Conservation (phyloP, 2,113 vertebrate genomes). For the Platycercus adscitus region DNA sequence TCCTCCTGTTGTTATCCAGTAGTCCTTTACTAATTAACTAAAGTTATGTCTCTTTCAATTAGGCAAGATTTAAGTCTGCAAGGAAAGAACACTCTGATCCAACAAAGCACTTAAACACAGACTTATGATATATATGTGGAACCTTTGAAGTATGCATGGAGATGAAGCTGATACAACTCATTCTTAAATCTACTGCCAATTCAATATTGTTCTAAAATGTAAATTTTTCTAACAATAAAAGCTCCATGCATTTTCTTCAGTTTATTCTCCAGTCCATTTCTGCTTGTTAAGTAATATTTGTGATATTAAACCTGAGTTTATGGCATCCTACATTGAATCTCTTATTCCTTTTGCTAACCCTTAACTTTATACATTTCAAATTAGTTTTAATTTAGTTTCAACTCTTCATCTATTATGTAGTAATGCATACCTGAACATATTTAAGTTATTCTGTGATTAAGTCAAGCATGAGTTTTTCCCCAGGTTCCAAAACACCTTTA, state of each 20-base stretch:
- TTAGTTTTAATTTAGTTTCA: neutral
- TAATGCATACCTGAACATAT: fast-evolving
- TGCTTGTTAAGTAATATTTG: neutral
- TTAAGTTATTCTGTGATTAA: neutral
- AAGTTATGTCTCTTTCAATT: neutral
- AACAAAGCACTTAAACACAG: neutral
- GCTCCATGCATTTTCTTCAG: neutral
- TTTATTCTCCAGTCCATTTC: neutral
- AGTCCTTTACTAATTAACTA: neutral
- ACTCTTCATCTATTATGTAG: neutral
- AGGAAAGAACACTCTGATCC: neutral
- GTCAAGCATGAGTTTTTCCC: neutral
- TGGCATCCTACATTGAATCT: neutral
- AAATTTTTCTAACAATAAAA: neutral
- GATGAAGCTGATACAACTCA: neutral
- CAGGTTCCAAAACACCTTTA: neutral
- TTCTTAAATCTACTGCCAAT: neutral
- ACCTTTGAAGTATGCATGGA: neutral
- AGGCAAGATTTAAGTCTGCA: neutral
- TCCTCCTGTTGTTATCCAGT: neutral
- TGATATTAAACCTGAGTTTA: neutral
- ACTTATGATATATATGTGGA: neutral
- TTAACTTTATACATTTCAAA: neutral
- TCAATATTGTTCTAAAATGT: neutral
- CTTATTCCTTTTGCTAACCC: neutral